Percentiles rank a stretch among this genome's conserved stretches.
phyloP scores from a whole-genome alignment of 2,888 invertebrate genomes.

The Tigriopus californicus region DNA sequence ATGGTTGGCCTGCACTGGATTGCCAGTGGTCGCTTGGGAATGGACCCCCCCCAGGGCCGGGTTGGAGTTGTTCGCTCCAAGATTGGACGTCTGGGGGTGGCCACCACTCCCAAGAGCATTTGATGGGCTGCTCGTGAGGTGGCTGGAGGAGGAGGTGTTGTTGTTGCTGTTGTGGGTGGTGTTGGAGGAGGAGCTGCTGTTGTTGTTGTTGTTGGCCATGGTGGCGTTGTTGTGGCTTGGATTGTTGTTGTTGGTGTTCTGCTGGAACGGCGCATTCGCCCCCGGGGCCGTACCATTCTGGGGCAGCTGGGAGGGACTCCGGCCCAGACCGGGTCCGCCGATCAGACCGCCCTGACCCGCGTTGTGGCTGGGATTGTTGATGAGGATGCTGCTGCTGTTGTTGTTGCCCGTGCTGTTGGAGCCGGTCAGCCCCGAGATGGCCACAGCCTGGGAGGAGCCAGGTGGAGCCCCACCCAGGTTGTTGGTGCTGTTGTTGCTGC shows the following conservation, averaged over 20 bases:
- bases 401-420: no score
- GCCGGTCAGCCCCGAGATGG: no score
- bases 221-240: not conserved
- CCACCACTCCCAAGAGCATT: not conserved
- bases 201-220: conserved; percentile 19
- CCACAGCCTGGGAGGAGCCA: no score
- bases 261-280: not conserved
- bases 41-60: not conserved
- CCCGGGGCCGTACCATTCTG: not conserved
- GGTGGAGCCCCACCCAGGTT: no score
- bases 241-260: not conserved
- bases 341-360: no score
- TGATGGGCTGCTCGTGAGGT: not conserved
- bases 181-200: conserved; percentile 16
- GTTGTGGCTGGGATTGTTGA: no score
- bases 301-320: no score
- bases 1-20: not conserved
- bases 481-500: no score
- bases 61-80: not conserved
- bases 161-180: conserved; percentile 14
- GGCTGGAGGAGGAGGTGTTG: conserved; percentile 11
- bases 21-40: not conserved
- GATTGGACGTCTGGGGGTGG: not conserved
- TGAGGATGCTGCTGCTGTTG: no score
- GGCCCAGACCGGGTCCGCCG: no score